Conservation (phyloP, 2,113 vertebrate species). For the Mesitornis unicolor region DNA sequence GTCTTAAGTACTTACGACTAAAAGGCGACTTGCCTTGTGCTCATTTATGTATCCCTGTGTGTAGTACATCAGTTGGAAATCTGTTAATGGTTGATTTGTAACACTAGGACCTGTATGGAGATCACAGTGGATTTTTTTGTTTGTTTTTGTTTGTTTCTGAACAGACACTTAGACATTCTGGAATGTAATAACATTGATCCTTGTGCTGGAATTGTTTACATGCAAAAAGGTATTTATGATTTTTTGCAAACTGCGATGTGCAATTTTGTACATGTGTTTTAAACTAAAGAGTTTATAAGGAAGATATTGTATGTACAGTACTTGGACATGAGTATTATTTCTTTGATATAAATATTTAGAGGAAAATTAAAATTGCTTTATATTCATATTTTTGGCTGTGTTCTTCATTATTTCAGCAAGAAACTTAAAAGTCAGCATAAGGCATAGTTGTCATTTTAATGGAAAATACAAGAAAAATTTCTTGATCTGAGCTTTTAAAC, state of each 20-base stretch:
- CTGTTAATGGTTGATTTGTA: conserved; percentile 48
- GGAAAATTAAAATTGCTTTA: conserved; percentile 69
- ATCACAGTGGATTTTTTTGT: conserved; percentile 11
- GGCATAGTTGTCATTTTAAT: background rate
- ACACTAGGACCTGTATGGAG: conserved; percentile 31
- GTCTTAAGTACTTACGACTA: conserved; percentile 44
- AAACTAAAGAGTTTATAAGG: conserved; percentile 69
- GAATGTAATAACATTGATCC: conserved; percentile 70
- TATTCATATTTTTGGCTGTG: conserved; percentile 63
- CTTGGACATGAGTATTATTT: conserved; percentile 67
- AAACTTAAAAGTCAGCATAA: background rate
- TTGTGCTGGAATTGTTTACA: conserved; percentile 72
- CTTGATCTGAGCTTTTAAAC: background rate
- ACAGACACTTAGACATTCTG: conserved; percentile 54
- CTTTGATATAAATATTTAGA: conserved; percentile 71
- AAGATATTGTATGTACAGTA: conserved; percentile 68
- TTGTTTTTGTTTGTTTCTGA: conserved; percentile 25
- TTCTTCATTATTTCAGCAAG: background rate
- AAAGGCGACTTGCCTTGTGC: conserved; percentile 71
- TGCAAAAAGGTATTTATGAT: conserved; percentile 66
- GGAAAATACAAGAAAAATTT: background rate
- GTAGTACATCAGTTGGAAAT: conserved; percentile 39
- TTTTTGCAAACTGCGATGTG: conserved; percentile 69
- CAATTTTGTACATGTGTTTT: conserved; percentile 74
- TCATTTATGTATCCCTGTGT: conserved; percentile 22